These are phyloP conservation scores for Chalcis sispes DNA, from an alignment of 2,888 invertebrate genomes.

Conservation along the genomic window DNA sequence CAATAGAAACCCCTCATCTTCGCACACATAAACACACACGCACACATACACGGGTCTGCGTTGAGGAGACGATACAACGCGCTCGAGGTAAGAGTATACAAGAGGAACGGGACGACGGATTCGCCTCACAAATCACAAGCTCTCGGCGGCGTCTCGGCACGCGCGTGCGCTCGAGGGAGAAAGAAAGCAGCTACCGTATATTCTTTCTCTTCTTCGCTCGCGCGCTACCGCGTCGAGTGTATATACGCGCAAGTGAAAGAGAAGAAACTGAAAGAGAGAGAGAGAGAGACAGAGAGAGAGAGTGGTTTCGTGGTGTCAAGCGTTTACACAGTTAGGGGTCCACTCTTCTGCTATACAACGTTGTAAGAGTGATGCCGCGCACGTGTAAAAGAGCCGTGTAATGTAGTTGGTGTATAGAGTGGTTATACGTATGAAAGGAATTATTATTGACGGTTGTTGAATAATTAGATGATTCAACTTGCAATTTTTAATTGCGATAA, in stretches of 20 bases:
- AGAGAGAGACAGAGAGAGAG: conserved; percentile 8
- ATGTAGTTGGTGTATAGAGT: background rate
- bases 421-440: too few species aligned
- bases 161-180: background rate
- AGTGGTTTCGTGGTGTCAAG: conserved; percentile 23
- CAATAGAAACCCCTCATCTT: too few species aligned
- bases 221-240: background rate
- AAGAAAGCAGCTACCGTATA: too few species aligned
- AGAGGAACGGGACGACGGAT: conserved; percentile 46
- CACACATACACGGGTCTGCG: too few species aligned
- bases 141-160: conserved; percentile 23
- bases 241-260: background rate
- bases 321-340: conserved; percentile 52
- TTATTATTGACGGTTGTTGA: too few species aligned
- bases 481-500: too few species aligned
- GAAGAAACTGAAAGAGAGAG: background rate
- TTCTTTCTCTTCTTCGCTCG: too few species aligned
- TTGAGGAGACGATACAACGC: too few species aligned
- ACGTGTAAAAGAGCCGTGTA: background rate
- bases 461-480: too few species aligned
- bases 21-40: too few species aligned
- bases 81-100: too few species aligned
- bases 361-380: too few species aligned
- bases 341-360: conserved; percentile 1
- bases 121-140: conserved; percentile 54